Evolutionary conservation across 2,888 invertebrate genomes (phyloP), one percentile per base, ranked within the genome.

Genomic region (Adelognathus sp.): DNA sequence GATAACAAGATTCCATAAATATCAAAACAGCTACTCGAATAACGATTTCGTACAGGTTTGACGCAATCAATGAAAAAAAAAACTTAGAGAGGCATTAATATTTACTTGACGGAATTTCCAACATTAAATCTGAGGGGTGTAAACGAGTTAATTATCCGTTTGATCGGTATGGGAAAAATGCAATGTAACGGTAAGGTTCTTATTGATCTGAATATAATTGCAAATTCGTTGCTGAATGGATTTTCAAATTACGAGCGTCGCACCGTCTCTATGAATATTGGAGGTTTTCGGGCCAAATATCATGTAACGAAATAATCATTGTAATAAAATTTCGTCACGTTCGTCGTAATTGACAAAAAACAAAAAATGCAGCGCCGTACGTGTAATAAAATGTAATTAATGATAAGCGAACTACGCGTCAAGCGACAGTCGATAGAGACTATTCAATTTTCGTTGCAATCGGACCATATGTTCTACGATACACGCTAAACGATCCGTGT

Each of bases 111-210:
- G 36, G 14, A 18, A 41, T 58, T 7, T 11, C 31, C 36, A 73
- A 50, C 24, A 21, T 9, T 11, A 31, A 58, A 41, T 39, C 6
- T 50, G n/a, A 16, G 41, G 14, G 11, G 33, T 56, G 14, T 7
- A 14, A 61, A 24, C 39, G 39, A 44, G 6, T 27, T n/a, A 39
- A 36, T 74, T 58, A 2, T 58, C 52, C 46, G 31, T 50, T 11
- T 50, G 75, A 66, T 56, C 56, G 52, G 71, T 77, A 66, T 44
- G 85, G 85, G 78, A 80, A 80, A 44, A 82, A 82, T 84, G 86
- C 86, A 86, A 86, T 86, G 79, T 78, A 83, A 36, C 16, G 14
- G 18, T 70, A 78, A 73, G 44, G 16, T 41, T 36, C 39, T n/a
- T 29, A 67, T 11, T 39, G 14, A 44, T 21, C 18, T 33, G 29